These are phyloP conservation scores for Enteromius trimaculatus DNA, from an alignment of 2,797 vertebrate species.

Conservation along the genomic window DNA sequence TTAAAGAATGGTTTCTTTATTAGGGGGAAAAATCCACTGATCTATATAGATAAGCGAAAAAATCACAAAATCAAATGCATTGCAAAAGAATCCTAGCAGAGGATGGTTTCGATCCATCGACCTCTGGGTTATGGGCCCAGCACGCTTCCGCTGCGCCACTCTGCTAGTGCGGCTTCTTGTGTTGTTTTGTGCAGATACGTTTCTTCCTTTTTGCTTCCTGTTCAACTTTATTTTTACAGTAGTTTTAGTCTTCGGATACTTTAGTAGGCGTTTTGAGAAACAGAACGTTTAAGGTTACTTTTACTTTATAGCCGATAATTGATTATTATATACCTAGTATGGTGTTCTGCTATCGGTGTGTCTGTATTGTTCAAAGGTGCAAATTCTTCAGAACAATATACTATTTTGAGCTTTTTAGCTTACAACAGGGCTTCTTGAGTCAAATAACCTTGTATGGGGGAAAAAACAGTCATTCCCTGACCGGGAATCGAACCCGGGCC, in stretches of 20 bases:
- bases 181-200: accelerated
- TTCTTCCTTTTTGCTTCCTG: accelerated
- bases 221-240: accelerated
- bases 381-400: no score
- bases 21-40: not conserved
- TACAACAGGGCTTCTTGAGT: accelerated
- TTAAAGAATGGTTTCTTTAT: not conserved
- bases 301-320: not conserved
- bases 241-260: no score
- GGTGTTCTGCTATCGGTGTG: not conserved
- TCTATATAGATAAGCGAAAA: no score
- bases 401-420: not conserved
- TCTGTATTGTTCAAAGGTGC: not conserved
- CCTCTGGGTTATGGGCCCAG: conserved; percentile 86
- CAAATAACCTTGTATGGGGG: accelerated
- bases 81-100: conserved; percentile 63
- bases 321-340: no score
- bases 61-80: accelerated
- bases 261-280: not conserved
- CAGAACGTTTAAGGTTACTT: not conserved
- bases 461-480: conserved; percentile 66
- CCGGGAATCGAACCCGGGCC: conserved; percentile 78
- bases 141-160: conserved; percentile 85
- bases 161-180: conserved; percentile 56
- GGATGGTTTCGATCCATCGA: conserved; percentile 84